Conservation (phyloP, 1,140 invertebrate genomes). For the Heliconius hewitsoni region DNA sequence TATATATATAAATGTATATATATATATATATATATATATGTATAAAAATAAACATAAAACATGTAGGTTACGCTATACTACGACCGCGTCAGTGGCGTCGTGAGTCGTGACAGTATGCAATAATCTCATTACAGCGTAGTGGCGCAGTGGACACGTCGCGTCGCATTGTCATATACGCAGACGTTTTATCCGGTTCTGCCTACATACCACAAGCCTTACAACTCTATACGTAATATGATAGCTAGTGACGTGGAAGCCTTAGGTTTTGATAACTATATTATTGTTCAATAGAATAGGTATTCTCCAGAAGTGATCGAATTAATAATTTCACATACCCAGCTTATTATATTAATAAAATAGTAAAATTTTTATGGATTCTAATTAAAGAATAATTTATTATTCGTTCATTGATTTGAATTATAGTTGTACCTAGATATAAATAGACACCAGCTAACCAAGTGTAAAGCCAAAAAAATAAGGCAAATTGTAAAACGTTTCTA, state of each 20-base stretch:
- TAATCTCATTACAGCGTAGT: conserved; percentile 24
- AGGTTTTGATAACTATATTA: too few relatives aligned
- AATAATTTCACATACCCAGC: too few relatives aligned
- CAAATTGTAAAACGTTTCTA: neutral
- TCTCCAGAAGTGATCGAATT: too few relatives aligned
- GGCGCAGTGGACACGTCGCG: conserved; percentile 3
- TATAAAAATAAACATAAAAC: neutral
- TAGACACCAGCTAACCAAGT: neutral
- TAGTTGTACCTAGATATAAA: neutral
- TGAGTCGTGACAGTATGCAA: neutral
- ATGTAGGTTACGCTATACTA: neutral
- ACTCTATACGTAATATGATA: neutral
- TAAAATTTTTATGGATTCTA: too few relatives aligned
- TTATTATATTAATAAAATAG: too few relatives aligned
- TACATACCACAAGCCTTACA: neutral
- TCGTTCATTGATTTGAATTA: too few relatives aligned
- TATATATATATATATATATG: too few relatives aligned
- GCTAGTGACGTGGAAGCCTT: neutral
- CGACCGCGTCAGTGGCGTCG: neutral
- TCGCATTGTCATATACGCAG: conserved; percentile 1
- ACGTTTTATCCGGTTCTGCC: neutral
- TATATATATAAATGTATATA: too few relatives aligned
- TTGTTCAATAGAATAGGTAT: too few relatives aligned
- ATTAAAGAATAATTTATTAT: too few relatives aligned
- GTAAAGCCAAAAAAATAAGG: conserved; percentile 2